phyloP scores from a whole-genome alignment of 2,113 vertebrate species.

The Fregata magnificens region DNA sequence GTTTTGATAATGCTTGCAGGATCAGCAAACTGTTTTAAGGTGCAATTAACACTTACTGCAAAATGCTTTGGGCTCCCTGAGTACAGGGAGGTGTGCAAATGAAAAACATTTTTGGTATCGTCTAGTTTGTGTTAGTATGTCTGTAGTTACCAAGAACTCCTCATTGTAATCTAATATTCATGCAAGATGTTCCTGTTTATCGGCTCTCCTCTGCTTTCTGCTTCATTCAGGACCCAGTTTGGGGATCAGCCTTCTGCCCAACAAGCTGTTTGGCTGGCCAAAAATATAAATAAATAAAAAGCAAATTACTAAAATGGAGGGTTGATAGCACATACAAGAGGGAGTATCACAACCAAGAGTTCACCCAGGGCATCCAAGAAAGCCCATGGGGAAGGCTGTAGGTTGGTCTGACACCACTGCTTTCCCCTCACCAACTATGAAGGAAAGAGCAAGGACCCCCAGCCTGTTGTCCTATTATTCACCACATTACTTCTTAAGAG shows the following conservation, averaged over 20 bases:
- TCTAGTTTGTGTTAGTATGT: background rate
- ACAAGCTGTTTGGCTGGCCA: background rate
- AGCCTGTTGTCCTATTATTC: background rate
- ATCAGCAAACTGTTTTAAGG: background rate
- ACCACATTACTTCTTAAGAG: background rate
- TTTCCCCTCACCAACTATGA: background rate
- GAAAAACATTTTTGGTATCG: background rate
- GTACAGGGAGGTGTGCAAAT: background rate
- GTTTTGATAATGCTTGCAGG: background rate
- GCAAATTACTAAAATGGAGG: background rate
- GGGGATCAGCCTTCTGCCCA: background rate
- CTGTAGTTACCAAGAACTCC: background rate
- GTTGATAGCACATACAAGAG: background rate
- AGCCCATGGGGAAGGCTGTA: background rate
- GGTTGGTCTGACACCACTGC: background rate
- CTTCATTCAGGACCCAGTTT: background rate
- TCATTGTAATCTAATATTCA: background rate
- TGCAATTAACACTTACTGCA: background rate
- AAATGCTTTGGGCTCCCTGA: background rate
- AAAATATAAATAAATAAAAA: background rate
- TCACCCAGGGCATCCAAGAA: background rate
- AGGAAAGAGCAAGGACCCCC: background rate
- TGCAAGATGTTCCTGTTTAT: background rate
- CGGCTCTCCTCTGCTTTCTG: background rate
- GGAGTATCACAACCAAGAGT: background rate